Percentiles rank a stretch among this genome's conserved stretches.
Evolutionary conservation across 2,888 invertebrate genomes (phyloP).

Genomic region (Standfussiana lucernea): DNA sequence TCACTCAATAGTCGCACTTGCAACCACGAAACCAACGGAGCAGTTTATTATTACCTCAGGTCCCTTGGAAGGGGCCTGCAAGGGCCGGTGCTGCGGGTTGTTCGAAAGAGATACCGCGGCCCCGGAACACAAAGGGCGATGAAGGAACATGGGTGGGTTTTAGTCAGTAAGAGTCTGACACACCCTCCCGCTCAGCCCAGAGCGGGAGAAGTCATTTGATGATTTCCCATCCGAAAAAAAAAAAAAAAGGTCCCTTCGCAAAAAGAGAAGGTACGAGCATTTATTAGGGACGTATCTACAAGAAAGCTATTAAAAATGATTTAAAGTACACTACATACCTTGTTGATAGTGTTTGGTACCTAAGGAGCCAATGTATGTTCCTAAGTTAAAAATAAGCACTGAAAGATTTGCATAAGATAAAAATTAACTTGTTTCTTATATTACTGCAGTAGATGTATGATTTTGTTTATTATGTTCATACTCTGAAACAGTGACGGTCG

Average conservation of each 20-base stretch:
- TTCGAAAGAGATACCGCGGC: too few species aligned
- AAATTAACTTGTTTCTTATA: background rate
- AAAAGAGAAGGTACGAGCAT: background rate
- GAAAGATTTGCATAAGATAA: background rate
- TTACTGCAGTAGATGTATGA: background rate
- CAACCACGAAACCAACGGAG: background rate
- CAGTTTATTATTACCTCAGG: background rate
- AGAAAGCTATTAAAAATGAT: background rate
- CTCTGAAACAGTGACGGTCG: conserved; percentile 5
- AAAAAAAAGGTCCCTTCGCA: too few species aligned
- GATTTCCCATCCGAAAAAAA: too few species aligned
- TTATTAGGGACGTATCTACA: background rate
- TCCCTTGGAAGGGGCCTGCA: too few species aligned
- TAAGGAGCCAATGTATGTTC: background rate
- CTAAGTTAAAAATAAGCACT: background rate
- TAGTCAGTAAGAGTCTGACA: too few species aligned
- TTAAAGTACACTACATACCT: background rate
- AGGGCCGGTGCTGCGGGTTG: too few species aligned
- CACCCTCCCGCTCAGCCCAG: too few species aligned
- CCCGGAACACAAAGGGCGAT: too few species aligned
- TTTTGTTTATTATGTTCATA: conserved; percentile 12
- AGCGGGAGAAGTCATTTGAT: too few species aligned
- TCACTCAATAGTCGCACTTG: background rate
- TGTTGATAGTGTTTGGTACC: background rate
- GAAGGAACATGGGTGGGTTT: too few species aligned